Evolutionary conservation across 2,113 vertebrate genomes (phyloP).

Genomic region (Myrmophylax atrothorax): DNA sequence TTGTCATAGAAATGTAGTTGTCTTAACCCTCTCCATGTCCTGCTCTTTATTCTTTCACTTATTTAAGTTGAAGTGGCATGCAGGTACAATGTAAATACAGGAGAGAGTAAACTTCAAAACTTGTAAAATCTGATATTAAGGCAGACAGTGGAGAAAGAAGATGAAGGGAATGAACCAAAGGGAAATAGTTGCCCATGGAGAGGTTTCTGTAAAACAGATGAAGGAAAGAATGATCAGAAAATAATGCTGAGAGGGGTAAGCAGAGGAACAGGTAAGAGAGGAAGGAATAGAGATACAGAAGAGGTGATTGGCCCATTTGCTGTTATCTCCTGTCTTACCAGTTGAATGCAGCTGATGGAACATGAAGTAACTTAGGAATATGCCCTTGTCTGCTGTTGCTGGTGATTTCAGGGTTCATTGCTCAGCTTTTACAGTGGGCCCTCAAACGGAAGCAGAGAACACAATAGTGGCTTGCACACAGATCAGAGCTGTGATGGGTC

Average conservation of each 20-base stretch:
- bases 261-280: neutral
- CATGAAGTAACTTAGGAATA: neutral
- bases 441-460: neutral
- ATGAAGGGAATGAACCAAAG: neutral
- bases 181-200: neutral
- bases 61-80: neutral
- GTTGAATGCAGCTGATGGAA: neutral
- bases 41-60: neutral
- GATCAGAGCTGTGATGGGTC: neutral
- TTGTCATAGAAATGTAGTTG: neutral
- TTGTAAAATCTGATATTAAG: neutral
- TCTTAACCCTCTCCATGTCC: neutral
- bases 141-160: neutral
- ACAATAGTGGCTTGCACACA: fast-evolving
- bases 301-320: fast-evolving
- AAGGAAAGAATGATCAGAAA: neutral
- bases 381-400: neutral
- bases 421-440: neutral
- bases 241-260: neutral
- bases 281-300: neutral
- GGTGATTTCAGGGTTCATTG: neutral
- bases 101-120: neutral
- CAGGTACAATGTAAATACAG: neutral
- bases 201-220: neutral
- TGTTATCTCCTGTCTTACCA: neutral